Conservation (phyloP, 2,797 vertebrate species). For the Arctocebus calabarensis region DNA sequence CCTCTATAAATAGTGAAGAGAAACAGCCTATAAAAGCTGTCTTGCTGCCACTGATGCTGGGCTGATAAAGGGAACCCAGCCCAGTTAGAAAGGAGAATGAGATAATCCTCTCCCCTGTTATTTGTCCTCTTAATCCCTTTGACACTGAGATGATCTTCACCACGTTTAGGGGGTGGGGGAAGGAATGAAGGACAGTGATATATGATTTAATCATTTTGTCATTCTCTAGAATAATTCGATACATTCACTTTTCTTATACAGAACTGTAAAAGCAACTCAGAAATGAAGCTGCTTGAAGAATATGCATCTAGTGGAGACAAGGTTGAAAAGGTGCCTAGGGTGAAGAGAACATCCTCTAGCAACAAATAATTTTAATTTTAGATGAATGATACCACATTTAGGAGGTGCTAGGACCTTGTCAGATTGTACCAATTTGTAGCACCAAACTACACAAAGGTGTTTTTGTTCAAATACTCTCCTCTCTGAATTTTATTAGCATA, state of each 20-base stretch:
- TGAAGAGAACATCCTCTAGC: neutral
- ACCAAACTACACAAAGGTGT: neutral
- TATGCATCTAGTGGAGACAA: neutral
- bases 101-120: neutral
- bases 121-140: slow-evolving; percentile 51
- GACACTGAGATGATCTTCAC: slow-evolving; percentile 31
- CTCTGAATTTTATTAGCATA: slow-evolving; percentile 19
- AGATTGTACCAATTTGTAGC: neutral
- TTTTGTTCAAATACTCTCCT: neutral
- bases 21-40: slow-evolving; percentile 65
- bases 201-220: neutral
- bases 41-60: slow-evolving; percentile 59
- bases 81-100: slow-evolving; percentile 1
- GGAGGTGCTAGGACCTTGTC: neutral
- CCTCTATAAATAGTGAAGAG: slow-evolving; percentile 83
- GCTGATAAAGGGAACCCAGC: slow-evolving; percentile 27
- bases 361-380: neutral
- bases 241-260: neutral
- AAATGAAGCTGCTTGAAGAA: neutral
- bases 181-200: neutral
- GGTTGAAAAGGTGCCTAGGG: neutral
- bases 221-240: slow-evolving; percentile 5
- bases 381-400: neutral
- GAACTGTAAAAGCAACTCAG: neutral
- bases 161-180: neutral